Evolutionary conservation across 2,113 vertebrate species (phyloP).

Genomic region (Balaeniceps rex): DNA sequence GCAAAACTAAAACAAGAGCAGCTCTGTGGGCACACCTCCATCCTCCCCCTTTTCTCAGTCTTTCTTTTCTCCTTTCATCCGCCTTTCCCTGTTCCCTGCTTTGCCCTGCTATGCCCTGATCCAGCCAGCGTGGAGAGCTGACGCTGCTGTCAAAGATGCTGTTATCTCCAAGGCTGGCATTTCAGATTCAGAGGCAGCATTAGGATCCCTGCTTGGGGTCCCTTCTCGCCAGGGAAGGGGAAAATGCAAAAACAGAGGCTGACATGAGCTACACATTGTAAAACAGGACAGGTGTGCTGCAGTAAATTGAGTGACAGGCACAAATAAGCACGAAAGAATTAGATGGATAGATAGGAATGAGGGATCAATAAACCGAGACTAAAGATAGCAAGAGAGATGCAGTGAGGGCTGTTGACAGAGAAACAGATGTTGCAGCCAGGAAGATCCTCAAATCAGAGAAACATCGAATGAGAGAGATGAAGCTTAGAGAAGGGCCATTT

Average conservation of each 20-base stretch:
- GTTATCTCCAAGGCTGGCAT: background rate
- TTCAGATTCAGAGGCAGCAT: background rate
- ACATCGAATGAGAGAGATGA: background rate
- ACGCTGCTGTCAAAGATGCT: background rate
- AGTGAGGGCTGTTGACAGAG: constrained; percentile 21
- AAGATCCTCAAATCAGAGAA: background rate
- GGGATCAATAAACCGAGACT: constrained; percentile 29
- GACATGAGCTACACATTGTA: background rate
- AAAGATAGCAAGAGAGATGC: constrained; percentile 50
- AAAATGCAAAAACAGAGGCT: background rate
- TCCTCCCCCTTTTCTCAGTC: background rate
- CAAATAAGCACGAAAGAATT: constrained; percentile 7
- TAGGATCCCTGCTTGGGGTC: background rate
- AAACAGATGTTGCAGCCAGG: constrained; percentile 24
- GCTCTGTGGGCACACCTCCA: background rate
- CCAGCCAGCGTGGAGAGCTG: background rate
- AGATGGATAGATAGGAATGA: constrained; percentile 42
- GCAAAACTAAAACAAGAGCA: background rate
- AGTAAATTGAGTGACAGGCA: background rate
- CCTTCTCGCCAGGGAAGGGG: background rate
- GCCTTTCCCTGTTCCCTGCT: background rate
- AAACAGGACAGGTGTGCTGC: constrained; percentile 3
- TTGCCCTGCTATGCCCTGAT: background rate
- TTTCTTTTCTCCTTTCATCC: background rate
- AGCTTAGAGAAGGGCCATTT: background rate